A percentile compares a stretch with the other conserved stretches of the same genome.
Evolutionary conservation across 2,113 vertebrate genomes (phyloP).

Genomic region (Nothocercus julius): DNA sequence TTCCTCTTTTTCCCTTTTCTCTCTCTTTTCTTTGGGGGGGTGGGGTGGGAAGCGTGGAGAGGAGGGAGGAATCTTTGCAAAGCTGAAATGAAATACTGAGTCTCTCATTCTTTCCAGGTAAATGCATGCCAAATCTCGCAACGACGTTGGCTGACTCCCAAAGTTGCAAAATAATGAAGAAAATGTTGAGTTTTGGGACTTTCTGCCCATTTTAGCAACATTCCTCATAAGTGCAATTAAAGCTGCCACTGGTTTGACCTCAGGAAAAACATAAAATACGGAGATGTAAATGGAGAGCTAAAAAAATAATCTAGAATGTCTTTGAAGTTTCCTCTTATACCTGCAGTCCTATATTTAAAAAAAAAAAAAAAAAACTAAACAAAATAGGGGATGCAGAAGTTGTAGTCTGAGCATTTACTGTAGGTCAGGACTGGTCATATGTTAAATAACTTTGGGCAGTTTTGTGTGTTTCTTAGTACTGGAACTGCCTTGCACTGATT

Average conservation of each 20-base stretch:
- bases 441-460: neutral
- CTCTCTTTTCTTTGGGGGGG: neutral
- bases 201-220: conserved; percentile 57
- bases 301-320: neutral
- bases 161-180: conserved; percentile 79
- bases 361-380: neutral
- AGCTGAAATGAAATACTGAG: conserved; percentile 74
- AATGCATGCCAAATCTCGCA: conserved; percentile 75
- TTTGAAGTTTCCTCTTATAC: neutral
- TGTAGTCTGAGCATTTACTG: neutral
- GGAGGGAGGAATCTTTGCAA: conserved; percentile 48
- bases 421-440: neutral
- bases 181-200: conserved; percentile 67
- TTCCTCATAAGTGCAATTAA: conserved; percentile 64
- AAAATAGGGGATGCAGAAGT: neutral
- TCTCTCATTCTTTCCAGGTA: conserved; percentile 78
- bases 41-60: neutral
- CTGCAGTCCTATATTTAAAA: neutral
- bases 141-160: conserved; percentile 62
- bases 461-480: neutral
- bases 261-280: neutral
- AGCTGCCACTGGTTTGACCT: conserved; percentile 42
- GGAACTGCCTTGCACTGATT: neutral
- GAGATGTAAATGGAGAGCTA: neutral
- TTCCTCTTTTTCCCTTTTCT: neutral